These are phyloP conservation scores for Caenorhabditis sp. DNA, from an alignment of 2,888 invertebrate species.

Conservation along the genomic window DNA sequence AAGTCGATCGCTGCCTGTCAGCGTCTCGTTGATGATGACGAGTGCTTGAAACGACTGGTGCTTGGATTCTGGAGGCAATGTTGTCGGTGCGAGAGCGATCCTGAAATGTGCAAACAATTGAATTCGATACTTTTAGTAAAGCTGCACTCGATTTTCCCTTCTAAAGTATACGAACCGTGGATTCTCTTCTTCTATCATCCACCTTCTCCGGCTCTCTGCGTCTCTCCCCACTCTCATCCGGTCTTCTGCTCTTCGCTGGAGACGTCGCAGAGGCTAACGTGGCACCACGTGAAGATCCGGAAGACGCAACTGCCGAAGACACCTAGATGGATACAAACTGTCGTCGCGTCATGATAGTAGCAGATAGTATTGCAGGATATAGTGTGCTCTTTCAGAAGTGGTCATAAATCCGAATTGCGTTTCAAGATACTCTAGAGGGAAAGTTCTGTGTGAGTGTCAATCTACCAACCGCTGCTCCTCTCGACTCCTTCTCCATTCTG, in stretches of 20 bases:
- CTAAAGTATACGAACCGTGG: conserved; percentile 6
- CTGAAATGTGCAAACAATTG: conserved; percentile 6
- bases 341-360: conserved; percentile 27
- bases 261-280: conserved; percentile 18
- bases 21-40: conserved; percentile 4
- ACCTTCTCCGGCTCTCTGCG: conserved; percentile 7
- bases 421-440: conserved; percentile 10
- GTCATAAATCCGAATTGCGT: conserved; percentile 13
- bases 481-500: conserved; percentile 21
- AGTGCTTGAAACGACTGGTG: conserved; percentile 10
- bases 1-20: conserved; percentile 6
- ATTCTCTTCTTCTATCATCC: background rate
- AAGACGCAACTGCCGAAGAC: conserved; percentile 8
- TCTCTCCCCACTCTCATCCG: conserved; percentile 15
- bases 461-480: conserved; percentile 46
- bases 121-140: background rate
- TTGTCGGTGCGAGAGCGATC: conserved; percentile 22
- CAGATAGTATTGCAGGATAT: conserved; percentile 12
- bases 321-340: conserved; percentile 33
- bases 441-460: conserved; percentile 14
- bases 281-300: conserved; percentile 35
- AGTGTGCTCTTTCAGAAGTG: conserved; percentile 1
- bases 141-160: background rate
- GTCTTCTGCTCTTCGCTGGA: conserved; percentile 25
- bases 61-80: conserved; percentile 47